Conservation (phyloP, 2,113 vertebrate species). For the Brachionichthys hirsutus region DNA sequence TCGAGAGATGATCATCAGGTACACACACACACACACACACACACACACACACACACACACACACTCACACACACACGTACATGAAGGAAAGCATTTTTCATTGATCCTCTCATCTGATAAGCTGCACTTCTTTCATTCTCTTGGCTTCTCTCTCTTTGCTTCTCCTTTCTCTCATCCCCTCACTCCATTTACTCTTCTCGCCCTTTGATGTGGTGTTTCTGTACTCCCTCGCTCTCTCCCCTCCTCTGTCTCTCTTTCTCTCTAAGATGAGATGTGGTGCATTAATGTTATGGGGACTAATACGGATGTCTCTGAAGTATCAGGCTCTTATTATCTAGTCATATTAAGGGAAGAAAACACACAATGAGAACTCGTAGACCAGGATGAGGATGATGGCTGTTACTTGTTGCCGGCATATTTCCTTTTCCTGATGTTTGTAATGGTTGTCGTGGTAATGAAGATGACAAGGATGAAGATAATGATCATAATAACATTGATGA, state of each 20-base stretch:
- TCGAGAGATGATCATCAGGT: conserved; percentile 90
- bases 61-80: background rate
- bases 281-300: conserved; percentile 73
- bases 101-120: conserved; percentile 55
- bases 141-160: conserved; percentile 37
- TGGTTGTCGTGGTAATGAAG: conserved; percentile 67
- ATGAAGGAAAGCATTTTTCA: conserved; percentile 30
- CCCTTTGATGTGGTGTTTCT: conserved; percentile 72
- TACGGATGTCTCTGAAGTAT: conserved; percentile 73
- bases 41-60: background rate
- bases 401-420: conserved; percentile 59
- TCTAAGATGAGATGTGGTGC: conserved; percentile 64
- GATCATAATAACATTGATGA: conserved; percentile 56
- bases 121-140: conserved; percentile 63
- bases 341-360: conserved; percentile 72
- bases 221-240: conserved; percentile 39
- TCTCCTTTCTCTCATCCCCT: conserved; percentile 55
- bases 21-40: conserved; percentile 1
- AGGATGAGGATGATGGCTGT: conserved; percentile 57
- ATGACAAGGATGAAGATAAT: conserved; percentile 67
- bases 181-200: conserved; percentile 70
- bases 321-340: conserved; percentile 72
- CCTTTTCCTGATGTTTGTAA: conserved; percentile 68
- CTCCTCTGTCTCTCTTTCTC: conserved; percentile 28
- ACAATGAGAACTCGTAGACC: conserved; percentile 66